Base-by-base conservation (phyloP, 2,888 invertebrate species). In the Eilema sororculum region DNA sequence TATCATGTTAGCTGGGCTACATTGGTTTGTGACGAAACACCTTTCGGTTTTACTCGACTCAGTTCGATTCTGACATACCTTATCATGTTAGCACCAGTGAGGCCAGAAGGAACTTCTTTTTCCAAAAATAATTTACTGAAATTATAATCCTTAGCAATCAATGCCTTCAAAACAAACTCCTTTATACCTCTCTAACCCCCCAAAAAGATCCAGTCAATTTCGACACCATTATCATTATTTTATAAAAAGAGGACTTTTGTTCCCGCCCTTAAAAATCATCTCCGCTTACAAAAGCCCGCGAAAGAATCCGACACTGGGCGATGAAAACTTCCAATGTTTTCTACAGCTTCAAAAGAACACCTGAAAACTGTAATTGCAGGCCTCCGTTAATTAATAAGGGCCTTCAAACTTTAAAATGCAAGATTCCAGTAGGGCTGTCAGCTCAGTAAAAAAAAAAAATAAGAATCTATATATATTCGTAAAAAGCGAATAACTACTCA, bases 321-420 rank as follows among this genome's bases (percentile, higher is more conserved):
- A 77, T 72, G 65, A 71, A 69, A 81, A 80, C 74, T 81, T 85
- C 68, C 63, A 68, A 62, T 69, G 66, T 73, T 77, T 74, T 65
- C 65, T 71, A 67, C 70, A 61, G 46, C 71, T 76, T 77, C 71
- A 78, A 83, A 82, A 80, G 78, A 82, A 79, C 86, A 88, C 87
- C 87, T 88, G 86, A 84, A 88, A 84, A 84, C 83, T 77, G 84
- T 89, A 89, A 92, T 93, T 89, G 89, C 84, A 74, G 72, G 86
- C 87, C 84, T 86, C 87, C 87, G 83, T 90, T 92, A 91, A 93
- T 93, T 93, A 93, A 93, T 92, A 92, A 91, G 87, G 86, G 83
- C 79, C 84, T 77, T 71, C 71, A 76, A 80, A 84, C 78, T 85
- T 81, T 70, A 68, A 70, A 81, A 84, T 74, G 82, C 80, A 73